Conservation (phyloP, 1,140 invertebrate species). For the Diachasma alloeum region DNA sequence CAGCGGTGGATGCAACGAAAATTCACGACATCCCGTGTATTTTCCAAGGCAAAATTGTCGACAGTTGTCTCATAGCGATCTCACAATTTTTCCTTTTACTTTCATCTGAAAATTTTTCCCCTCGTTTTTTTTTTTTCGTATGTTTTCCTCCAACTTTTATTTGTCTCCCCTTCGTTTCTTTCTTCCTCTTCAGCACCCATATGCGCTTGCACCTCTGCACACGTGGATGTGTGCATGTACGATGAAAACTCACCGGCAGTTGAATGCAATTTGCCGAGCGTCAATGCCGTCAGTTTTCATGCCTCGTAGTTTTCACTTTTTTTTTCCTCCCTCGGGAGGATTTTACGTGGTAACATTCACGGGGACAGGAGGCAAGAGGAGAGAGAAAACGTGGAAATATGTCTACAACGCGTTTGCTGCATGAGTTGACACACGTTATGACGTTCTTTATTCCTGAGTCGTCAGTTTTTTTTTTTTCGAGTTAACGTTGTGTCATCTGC, state of each 20-base stretch:
- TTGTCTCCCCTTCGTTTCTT: not conserved
- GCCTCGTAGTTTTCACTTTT: conserved; percentile 1
- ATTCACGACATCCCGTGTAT: not conserved
- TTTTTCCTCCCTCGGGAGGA: not conserved
- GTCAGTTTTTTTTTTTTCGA: not conserved
- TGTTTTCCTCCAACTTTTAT: not conserved
- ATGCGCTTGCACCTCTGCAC: not conserved
- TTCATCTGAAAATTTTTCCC: not conserved
- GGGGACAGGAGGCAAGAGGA: not conserved
- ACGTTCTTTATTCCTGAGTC: conserved; percentile 5
- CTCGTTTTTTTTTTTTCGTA: not conserved
- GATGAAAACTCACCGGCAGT: conserved; percentile 13
- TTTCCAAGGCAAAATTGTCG: not conserved
- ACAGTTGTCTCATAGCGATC: not conserved
- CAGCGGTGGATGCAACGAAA: not conserved
- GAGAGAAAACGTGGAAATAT: conserved; percentile 1
- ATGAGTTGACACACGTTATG: conserved; percentile 9
- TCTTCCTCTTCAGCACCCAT: not conserved
- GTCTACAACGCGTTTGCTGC: conserved; percentile 7
- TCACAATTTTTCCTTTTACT: conserved; percentile 2
- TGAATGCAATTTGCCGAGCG: conserved; percentile 30
- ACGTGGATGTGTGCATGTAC: not conserved
- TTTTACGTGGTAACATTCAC: not conserved
- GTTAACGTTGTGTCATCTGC: not conserved
- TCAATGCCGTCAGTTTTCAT: conserved; percentile 23